Percentiles rank a stretch among this genome's conserved stretches.
phyloP scores from a whole-genome alignment of 2,888 invertebrate species.

The Chloroclysta siterata region DNA sequence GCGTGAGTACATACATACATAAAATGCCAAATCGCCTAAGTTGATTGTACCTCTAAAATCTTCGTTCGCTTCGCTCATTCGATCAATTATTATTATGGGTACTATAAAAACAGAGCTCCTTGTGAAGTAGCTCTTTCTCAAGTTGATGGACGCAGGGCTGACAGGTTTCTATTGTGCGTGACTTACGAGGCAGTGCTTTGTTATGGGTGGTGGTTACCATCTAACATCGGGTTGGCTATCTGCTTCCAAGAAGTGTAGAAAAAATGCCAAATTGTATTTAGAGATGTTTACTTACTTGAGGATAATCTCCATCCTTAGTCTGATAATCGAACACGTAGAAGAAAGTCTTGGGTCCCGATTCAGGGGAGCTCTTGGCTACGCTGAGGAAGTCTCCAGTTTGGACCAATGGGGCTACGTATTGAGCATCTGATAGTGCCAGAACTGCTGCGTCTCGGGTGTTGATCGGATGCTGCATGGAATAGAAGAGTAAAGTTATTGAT shows the following conservation, averaged over 20 bases:
- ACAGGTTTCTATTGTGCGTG: too few relatives aligned
- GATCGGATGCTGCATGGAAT: conserved; percentile 88
- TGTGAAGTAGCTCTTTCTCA: too few relatives aligned
- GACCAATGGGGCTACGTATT: conserved; percentile 96
- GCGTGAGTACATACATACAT: too few relatives aligned
- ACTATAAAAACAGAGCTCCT: too few relatives aligned
- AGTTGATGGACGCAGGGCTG: too few relatives aligned
- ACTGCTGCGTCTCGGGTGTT: conserved; percentile 96
- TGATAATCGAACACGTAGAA: conserved; percentile 97
- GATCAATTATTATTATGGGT: too few relatives aligned
- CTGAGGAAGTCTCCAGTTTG: conserved; percentile 92
- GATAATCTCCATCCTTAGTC: conserved; percentile 95
- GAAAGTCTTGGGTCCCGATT: conserved; percentile 90
- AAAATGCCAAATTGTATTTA: too few relatives aligned
- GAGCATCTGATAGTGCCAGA: conserved; percentile 96
- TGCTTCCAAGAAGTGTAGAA: too few relatives aligned
- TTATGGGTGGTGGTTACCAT: background rate
- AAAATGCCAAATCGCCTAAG: too few relatives aligned
- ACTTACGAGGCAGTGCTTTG: background rate
- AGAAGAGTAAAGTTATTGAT: conserved; percentile 9
- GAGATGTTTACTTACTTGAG: conserved; percentile 86
- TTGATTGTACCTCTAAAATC: too few relatives aligned
- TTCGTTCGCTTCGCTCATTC: too few relatives aligned
- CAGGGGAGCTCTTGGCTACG: conserved; percentile 82
- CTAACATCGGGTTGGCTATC: too few relatives aligned